These are phyloP conservation scores for Drosophila neotestacea DNA, from an alignment of 2,888 invertebrate species.

Conservation along the genomic window DNA sequence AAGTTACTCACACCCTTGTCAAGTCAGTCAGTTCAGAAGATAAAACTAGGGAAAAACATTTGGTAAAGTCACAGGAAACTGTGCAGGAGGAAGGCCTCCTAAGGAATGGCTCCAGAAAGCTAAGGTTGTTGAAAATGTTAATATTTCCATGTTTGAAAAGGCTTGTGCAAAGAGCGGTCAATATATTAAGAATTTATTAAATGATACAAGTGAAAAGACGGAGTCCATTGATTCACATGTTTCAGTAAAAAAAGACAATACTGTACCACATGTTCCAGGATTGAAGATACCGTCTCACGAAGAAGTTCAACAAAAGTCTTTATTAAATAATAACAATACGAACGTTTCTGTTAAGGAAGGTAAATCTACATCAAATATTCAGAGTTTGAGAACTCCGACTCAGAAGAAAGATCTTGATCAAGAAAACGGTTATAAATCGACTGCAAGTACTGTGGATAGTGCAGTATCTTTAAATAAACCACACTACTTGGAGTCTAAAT, in stretches of 20 bases:
- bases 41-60: background rate
- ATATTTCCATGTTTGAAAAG: constrained; percentile 3
- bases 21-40: background rate
- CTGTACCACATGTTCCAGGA: background rate
- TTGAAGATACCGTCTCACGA: constrained; percentile 10
- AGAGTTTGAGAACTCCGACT: background rate
- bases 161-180: constrained; percentile 1
- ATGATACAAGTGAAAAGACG: background rate
- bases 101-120: background rate
- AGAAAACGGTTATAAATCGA: background rate
- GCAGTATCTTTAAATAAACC: background rate
- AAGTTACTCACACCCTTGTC: constrained; percentile 1
- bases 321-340: background rate
- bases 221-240: background rate
- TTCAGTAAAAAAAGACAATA: background rate
- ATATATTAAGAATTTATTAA: background rate
- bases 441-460: background rate
- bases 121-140: background rate
- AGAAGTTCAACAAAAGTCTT: constrained; percentile 2
- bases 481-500: background rate
- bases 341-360: background rate
- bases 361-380: background rate
- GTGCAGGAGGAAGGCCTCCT: background rate
- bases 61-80: background rate
- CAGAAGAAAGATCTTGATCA: background rate